Evolutionary conservation across 2,888 invertebrate species (phyloP).

Genomic region (Herminia tarsipennalis): DNA sequence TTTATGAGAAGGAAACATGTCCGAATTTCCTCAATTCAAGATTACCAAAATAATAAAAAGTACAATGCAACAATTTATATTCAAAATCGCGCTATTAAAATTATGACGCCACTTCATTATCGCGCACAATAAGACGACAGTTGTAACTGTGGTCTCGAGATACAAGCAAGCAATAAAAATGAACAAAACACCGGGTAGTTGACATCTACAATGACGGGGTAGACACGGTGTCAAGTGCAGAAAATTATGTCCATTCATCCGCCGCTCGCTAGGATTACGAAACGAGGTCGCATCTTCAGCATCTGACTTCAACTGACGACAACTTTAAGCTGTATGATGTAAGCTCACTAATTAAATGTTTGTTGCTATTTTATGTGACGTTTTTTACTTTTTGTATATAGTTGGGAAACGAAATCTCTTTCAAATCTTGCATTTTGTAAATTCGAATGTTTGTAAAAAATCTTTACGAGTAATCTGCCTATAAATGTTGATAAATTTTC

Average conservation of each 20-base stretch:
- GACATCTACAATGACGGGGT: slow-evolving; percentile 71
- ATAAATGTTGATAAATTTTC: too few species aligned
- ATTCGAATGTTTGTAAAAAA: too few species aligned
- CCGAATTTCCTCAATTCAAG: too few species aligned
- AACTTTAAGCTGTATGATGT: slow-evolving; percentile 62
- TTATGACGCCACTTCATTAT: slow-evolving; percentile 39
- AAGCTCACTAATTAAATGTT: slow-evolving; percentile 62
- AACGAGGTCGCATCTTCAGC: slow-evolving; percentile 77
- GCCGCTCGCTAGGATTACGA: slow-evolving; percentile 74
- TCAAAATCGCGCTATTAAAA: slow-evolving; percentile 27
- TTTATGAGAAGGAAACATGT: too few species aligned
- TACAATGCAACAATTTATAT: slow-evolving; percentile 11
- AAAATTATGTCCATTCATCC: slow-evolving; percentile 84
- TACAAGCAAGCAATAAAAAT: slow-evolving; percentile 72
- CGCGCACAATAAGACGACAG: slow-evolving; percentile 36
- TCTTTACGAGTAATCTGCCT: too few species aligned
- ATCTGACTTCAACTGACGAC: slow-evolving; percentile 60
- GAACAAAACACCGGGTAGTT: slow-evolving; percentile 67
- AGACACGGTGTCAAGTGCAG: slow-evolving; percentile 82
- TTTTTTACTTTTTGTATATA: background rate
- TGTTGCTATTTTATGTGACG: slow-evolving; percentile 34
- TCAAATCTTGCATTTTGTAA: too few species aligned
- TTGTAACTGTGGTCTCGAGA: slow-evolving; percentile 37
- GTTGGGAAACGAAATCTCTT: too few species aligned
- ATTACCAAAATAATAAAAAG: too few species aligned